These are phyloP conservation scores for Anolis carolinensis DNA, from an alignment of 2,113 vertebrate species.

Conservation along the genomic window DNA sequence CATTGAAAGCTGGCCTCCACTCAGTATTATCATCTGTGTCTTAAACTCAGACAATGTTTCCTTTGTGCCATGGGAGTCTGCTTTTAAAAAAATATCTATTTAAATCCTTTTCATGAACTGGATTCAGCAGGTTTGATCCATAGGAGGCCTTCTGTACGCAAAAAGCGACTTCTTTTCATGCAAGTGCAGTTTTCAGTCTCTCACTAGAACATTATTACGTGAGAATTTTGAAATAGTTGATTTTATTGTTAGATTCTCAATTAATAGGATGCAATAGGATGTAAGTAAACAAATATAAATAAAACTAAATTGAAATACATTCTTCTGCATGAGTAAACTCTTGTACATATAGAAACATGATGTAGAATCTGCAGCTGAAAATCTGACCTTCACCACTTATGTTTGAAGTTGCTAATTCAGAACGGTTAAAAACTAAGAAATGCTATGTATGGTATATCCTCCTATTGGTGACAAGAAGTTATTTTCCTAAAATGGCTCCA, in stretches of 20 bases:
- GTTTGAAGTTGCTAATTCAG: background rate
- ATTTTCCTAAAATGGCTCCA: background rate
- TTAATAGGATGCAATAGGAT: background rate
- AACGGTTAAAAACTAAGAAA: background rate
- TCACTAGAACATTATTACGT: background rate
- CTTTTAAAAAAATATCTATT: background rate
- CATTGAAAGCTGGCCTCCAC: background rate
- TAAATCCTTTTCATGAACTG: background rate
- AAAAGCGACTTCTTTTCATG: background rate
- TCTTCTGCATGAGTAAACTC: background rate
- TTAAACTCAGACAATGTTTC: background rate
- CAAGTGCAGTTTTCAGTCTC: background rate
- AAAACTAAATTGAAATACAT: background rate
- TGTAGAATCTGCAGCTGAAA: background rate
- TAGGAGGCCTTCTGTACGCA: background rate
- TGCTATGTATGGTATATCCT: background rate
- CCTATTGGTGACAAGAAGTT: background rate
- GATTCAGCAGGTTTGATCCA: background rate
- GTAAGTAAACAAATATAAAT: background rate
- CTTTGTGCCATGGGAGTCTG: background rate
- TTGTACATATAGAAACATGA: background rate
- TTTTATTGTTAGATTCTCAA: background rate
- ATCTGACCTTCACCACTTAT: background rate
- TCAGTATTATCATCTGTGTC: background rate
- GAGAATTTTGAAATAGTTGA: background rate